Base-by-base conservation (phyloP, 2,797 vertebrate genomes). In the Margarornis squamiger region DNA sequence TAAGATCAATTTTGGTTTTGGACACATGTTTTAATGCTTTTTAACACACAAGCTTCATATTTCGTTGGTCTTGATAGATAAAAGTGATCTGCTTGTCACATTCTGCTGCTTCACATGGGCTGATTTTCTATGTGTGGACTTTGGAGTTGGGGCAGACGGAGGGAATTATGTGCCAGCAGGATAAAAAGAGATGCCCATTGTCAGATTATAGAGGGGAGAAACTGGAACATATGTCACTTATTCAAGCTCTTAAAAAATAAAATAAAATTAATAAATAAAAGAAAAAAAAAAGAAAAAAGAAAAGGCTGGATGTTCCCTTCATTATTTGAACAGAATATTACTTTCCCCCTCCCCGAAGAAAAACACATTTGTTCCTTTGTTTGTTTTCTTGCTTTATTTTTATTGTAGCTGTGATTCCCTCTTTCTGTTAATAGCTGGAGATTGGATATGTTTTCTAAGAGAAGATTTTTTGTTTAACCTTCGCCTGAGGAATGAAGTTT, bases 21-120 rank as follows among this genome's bases (percentile, higher is more conserved):
- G 88, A 92, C 49, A 54, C 11, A 39, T 38, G 32, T 91, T 96
- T 96, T 91, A 95, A 57, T 70, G 79, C 38, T 85, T 88, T 88
- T 88, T 89, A 94, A 73, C 22, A 12, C 29, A 34, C 0, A 15
- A 81, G 24, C 27, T 67, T 93, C 79, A 12, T 65, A 41, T 72
- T 76, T 90, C 73, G 45, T 45, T 74, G 73, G 55, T 85, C 57
- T 68, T 65, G 51, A 43, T 73, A 72, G 63, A 86, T 71, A 88
- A 51, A 96, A 93, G 24, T 11, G 52, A 81, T 34, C 58, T 73
- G 23, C 87, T 82, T 76, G 45, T 83, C 48, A 90, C 39, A 77
- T 73, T 72, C 52, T 59, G 24, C 58, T 93, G 51, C 66, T 95
- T 90, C 9, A 6, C 49, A 80, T 68, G 72, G 74, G 24, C 21